Evolutionary conservation across 37 sponge, comb jelly and placozoan genomes (phyloP), one percentile per base, ranked within the genome.

Genomic region (Mnemiopsis leidyi): DNA sequence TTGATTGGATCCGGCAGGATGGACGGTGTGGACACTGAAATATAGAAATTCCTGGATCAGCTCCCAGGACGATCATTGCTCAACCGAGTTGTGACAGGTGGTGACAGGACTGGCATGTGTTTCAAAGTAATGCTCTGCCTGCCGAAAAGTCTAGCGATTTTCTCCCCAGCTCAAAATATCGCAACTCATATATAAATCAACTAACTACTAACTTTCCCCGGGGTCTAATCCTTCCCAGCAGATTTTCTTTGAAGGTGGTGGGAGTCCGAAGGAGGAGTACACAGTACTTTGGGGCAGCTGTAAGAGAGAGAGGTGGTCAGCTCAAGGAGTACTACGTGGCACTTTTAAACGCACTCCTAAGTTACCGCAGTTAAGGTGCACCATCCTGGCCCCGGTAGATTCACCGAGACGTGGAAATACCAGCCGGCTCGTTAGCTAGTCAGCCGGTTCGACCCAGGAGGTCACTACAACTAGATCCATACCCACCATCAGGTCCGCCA

Each of bases 201-300:
- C n/a, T n/a, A n/a, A n/a, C n/a, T n/a, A 85, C 90, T 85, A 40
- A 85, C 90, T 85, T 85, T 85, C 90, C 35, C 90, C 90, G 13
- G 61, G 40, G 61, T 85, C 90, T 1, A 85, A n/a, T 16, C 61
- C 61, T 38, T 85, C 90, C 90, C 90, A 85, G 90, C 90, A 85
- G n/a, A 85, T 85, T 39, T 85, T 85, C 90, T 85, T 85, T 85
- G 90, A 40, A 39, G 90, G 90, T 29, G 90, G 90, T 28, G 90
- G 90, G 0, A 85, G 90, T 3, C 90, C 90, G 24, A 85, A 85
- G 90, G 90, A 85, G 90, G 90, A 85, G 90, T 85, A 85, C 38
- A 85, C 90, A 1, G 90, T 85, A 25, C 90, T 85, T 39, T 85
- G 90, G 0, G 90, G 90, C 25, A 85, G 90, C 90, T 85, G 90